A percentile compares a stretch with the other conserved stretches of the same genome.
These are phyloP conservation scores for Mohoua ochrocephala DNA, from an alignment of 2,113 vertebrate genomes.

Conservation along the genomic window DNA sequence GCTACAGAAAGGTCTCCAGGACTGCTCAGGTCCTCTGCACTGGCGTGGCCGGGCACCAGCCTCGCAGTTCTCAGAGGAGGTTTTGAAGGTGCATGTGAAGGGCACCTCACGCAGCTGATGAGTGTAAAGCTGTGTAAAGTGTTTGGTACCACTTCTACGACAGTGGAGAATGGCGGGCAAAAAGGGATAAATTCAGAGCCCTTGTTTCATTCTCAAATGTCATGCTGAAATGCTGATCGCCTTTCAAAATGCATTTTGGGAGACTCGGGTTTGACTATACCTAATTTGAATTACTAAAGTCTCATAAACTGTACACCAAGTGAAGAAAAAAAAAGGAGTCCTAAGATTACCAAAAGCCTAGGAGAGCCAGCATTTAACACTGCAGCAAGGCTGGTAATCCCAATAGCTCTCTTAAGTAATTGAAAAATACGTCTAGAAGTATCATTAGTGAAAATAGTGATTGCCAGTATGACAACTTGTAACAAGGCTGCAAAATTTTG, in stretches of 20 bases:
- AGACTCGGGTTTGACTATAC: neutral
- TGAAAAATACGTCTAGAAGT: neutral
- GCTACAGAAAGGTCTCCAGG: neutral
- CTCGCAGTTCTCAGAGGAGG: accelerated
- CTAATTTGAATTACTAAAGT: neutral
- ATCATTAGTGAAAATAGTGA: neutral
- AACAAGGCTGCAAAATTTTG: neutral
- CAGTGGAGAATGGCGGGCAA: neutral
- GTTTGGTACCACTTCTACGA: neutral
- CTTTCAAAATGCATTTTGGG: neutral
- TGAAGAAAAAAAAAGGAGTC: neutral
- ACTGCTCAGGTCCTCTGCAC: neutral
- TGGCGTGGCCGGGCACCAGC: neutral
- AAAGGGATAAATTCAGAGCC: neutral
- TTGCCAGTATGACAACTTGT: neutral
- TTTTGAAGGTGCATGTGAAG: neutral
- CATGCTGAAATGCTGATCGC: neutral
- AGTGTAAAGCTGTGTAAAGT: neutral
- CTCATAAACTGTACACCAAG: neutral
- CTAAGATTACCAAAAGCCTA: neutral
- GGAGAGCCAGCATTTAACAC: neutral
- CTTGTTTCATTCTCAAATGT: neutral
- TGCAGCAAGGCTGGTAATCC: neutral
- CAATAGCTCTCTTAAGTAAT: neutral
- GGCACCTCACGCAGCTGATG: neutral